Percentiles rank a stretch among this genome's conserved stretches.
Evolutionary conservation across 2,888 invertebrate genomes (phyloP).

Genomic region (Leuctra nigra): DNA sequence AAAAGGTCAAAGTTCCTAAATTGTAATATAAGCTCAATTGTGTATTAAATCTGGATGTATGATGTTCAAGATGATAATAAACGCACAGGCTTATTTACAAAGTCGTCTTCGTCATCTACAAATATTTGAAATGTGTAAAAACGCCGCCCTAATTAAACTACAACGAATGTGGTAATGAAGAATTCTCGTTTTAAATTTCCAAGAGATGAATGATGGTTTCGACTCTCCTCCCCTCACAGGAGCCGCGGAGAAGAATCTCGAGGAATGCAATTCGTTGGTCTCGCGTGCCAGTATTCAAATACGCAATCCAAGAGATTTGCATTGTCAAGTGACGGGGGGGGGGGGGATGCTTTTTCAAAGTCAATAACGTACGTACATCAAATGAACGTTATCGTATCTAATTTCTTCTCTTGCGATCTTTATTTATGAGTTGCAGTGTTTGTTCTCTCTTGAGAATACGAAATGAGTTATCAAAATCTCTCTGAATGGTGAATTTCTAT

Average conservation of each 20-base stretch:
- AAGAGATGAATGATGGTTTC: too few relatives aligned
- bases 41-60: too few relatives aligned
- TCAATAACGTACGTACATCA: slow-evolving; percentile 10
- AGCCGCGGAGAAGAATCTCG: not conserved
- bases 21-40: too few relatives aligned
- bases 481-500: not conserved
- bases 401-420: slow-evolving; percentile 12
- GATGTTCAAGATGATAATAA: too few relatives aligned
- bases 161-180: too few relatives aligned
- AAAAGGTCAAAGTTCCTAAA: too few relatives aligned
- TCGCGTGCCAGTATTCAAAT: not conserved
- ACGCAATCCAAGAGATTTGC: slow-evolving; percentile 9
- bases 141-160: too few relatives aligned
- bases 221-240: not conserved
- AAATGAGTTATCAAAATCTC: slow-evolving; percentile 15
- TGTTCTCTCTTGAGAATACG: slow-evolving; percentile 12
- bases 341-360: not conserved
- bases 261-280: not conserved
- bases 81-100: too few relatives aligned
- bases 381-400: slow-evolving; percentile 14
- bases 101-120: too few relatives aligned
- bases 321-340: slow-evolving; percentile 3
- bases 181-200: too few relatives aligned
- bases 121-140: too few relatives aligned
- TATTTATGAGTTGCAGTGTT: slow-evolving; percentile 16